Conservation (phyloP, 1,140 invertebrate genomes). For the Heliconius eleuchia region DNA sequence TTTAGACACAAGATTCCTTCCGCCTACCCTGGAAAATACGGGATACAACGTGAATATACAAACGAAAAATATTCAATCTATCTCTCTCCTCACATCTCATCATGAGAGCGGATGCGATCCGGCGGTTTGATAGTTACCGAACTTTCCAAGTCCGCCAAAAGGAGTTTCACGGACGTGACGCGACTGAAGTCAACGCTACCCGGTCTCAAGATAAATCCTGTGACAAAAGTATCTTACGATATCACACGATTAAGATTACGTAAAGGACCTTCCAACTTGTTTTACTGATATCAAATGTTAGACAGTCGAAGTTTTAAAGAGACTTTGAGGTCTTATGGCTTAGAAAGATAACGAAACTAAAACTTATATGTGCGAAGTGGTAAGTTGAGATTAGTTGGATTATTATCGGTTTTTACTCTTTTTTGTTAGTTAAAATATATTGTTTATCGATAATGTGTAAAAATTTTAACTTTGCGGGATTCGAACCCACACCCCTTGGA, state of each 20-base stretch:
- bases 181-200: conserved; percentile 33
- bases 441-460: not conserved
- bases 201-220: conserved; percentile 38
- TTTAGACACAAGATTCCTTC: not conserved
- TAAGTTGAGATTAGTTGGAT: not conserved
- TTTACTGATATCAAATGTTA: conserved; percentile 34
- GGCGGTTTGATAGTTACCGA: conserved; percentile 30
- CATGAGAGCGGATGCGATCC: conserved; percentile 14
- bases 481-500: too few relatives aligned
- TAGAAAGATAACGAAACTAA: conserved; percentile 17
- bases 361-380: conserved; percentile 8
- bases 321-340: conserved; percentile 26
- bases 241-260: conserved; percentile 44
- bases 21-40: too few relatives aligned
- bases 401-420: not conserved
- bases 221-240: conserved; percentile 39
- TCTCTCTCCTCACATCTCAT: not conserved
- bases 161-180: conserved; percentile 39
- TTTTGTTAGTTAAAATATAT: not conserved
- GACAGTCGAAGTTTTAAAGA: conserved; percentile 18
- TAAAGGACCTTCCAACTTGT: conserved; percentile 33
- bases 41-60: not conserved
- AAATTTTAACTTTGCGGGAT: too few relatives aligned
- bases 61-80: conserved; percentile 2
- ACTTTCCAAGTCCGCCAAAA: conserved; percentile 33